Base-by-base conservation (phyloP, 2,797 vertebrate species). In the Scolopax bukidnonensis region DNA sequence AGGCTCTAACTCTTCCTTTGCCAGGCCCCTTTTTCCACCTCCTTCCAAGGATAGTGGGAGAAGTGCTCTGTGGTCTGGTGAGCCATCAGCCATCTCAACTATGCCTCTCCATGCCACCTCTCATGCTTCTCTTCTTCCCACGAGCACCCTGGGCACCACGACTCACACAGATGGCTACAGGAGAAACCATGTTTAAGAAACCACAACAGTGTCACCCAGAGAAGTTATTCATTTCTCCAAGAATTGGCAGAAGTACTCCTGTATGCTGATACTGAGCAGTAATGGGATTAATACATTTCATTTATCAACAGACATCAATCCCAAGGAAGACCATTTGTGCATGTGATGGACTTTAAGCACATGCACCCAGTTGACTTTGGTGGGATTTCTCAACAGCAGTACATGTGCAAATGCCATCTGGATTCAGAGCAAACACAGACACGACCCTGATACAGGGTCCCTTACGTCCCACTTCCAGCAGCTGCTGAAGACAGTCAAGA, bases 121-220 rank as follows among this genome's bases (percentile, higher is more conserved):
- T 2, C 6, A 0, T 0, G 4, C 1, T 43, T 93, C 16, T 54
- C 4, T 16, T 63, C 27, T 70, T 54, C 11, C 4, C 11, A 13
- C 6, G 3, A 1, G 25, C 6, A 17, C 25, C 13, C 18, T 40
- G 19, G 4, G 8, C 24, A 43, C 13, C 24, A 59, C 0, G 2
- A 6, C 25, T 24, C 16, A 30, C 2, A 1, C 13, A 48, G n/a
- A 8, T 20, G 41, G 63, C 36, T 41, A n/a, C 76, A 57, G 50
- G 6, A 79, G 28, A 79, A 77, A 38, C 2, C 0, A 0, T 10
- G 12, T 19, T 70, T 57, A n/a, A 75, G 28, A 40, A 30, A 33
- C 1, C 4, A 38, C 6, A 4, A n/a, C 21, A 38, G 20, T 1
- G 3, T 59, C 38, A 65, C 13, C 32, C 9, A 56, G 6, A 68